phyloP scores from a whole-genome alignment of 1,140 invertebrate genomes.

The Drosophila eugracilis region DNA sequence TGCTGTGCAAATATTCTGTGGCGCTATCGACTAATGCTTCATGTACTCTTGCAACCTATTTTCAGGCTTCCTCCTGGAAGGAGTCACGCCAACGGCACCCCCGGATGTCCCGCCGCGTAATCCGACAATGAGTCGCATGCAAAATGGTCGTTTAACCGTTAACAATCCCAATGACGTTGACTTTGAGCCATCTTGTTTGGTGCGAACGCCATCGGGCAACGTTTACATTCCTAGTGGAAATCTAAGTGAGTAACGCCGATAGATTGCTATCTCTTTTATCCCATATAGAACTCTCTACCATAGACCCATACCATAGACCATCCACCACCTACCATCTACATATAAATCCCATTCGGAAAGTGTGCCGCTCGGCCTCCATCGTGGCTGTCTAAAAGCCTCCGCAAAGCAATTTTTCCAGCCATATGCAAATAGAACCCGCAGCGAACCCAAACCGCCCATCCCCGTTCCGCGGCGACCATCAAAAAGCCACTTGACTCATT shows the following conservation, averaged over 20 bases:
- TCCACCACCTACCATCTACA: constrained; percentile 7
- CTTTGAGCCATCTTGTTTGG: constrained; percentile 95
- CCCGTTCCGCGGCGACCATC: constrained; percentile 28
- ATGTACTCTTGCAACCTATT: constrained; percentile 21
- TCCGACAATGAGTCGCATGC: constrained; percentile 94
- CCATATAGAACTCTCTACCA: not conserved
- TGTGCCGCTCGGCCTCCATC: constrained; percentile 3
- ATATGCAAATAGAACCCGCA: constrained; percentile 65
- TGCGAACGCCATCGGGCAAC: constrained; percentile 95
- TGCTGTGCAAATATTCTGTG: constrained; percentile 10
- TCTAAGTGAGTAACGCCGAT: constrained; percentile 85
- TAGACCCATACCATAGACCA: not conserved
- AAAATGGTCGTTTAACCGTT: constrained; percentile 89
- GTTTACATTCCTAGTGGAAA: constrained; percentile 96
- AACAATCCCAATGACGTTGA: constrained; percentile 91
- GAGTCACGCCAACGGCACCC: constrained; percentile 89
- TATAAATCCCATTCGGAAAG: constrained; percentile 21
- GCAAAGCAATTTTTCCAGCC: constrained; percentile 41
- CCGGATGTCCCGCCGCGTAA: constrained; percentile 95
- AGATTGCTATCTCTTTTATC: constrained; percentile 3
- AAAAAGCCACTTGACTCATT: constrained; percentile 75
- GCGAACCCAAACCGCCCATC: not conserved
- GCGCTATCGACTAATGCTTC: constrained; percentile 14
- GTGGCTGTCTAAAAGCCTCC: constrained; percentile 27
- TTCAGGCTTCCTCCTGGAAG: constrained; percentile 94